Base-by-base conservation (phyloP, 2,888 invertebrate species). In the Exephanes ischioxanthus region DNA sequence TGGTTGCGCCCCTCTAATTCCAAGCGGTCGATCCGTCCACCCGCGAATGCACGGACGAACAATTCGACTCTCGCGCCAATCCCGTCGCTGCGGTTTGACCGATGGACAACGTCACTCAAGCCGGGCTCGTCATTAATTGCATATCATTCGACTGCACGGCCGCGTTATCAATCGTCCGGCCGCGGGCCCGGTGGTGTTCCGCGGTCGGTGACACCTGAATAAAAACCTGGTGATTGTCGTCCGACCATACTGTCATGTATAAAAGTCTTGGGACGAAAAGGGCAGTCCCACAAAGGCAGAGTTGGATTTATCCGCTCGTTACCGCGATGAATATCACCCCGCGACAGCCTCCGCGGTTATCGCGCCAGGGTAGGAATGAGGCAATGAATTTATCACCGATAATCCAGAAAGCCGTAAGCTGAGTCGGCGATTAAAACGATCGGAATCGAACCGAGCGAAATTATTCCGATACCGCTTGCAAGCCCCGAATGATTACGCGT, bases 61-160 rank as follows among this genome's bases (percentile, higher is more conserved):
- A 26, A 58, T 58, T 58, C 4, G 58, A 4, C 26, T 3, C 26
- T 26, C 19, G 2, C 14, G 30, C 61, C 26, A 6, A 33, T 53
- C 53, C 6, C 30, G 61, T 33, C 30, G 16, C 26, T 30, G 61
- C 19, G 61, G 61, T 30, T 16, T 26, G 61, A 61, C 61, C 30
- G 61, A 61, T 61, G 61, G 61, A 33, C 61, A 68, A 61, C 68
- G 68, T 68, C 75, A 68, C 22, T 66, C 80, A 66, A 55, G 73
- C 63, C 30, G 37, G 72, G 72, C 63, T 80, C 58, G 80, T 80
- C 80, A 80, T 80, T 80, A 80, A 80, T 80, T 80, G 73, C 75
- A 58, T 75, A 26, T 33, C 61, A 30, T 61, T 61, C 61, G 61
- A 33, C 61, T 61, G 61, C 61, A 61, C 33, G 33, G 61, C 2